phyloP scores from a whole-genome alignment of 2,797 vertebrate genomes.

The Myripristis murdjan region DNA sequence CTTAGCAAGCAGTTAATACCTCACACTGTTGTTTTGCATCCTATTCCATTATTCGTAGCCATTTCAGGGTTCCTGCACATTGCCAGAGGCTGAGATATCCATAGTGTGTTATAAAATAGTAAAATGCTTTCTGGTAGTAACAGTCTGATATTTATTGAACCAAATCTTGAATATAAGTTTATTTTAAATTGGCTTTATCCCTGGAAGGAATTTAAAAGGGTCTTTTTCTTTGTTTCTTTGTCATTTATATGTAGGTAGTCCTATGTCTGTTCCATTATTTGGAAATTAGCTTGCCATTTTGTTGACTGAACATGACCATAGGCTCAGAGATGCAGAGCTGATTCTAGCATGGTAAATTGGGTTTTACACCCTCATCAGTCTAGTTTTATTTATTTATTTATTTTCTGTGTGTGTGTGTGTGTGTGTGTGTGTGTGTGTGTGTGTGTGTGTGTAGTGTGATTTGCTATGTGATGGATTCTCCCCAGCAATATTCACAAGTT shows the following conservation, averaged over 20 bases:
- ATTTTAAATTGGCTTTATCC: no score
- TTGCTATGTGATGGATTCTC: conserved; percentile 57
- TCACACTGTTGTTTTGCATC: conserved; percentile 49
- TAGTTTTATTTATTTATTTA: no score
- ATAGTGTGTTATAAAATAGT: conserved; percentile 23
- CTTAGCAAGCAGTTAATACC: conserved; percentile 46
- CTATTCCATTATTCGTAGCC: conserved; percentile 40
- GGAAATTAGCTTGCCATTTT: conserved; percentile 50
- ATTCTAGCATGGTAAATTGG: conserved; percentile 45
- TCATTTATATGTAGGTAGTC: no score
- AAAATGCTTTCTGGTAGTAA: conserved; percentile 30
- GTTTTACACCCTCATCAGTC: conserved; percentile 46
- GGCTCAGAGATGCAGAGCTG: conserved; percentile 51
- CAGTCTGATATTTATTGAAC: conserved; percentile 27
- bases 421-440: no score
- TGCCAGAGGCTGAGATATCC: conserved; percentile 40
- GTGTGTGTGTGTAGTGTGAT: conserved; percentile 56
- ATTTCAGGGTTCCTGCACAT: conserved; percentile 48
- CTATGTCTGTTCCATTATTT: conserved; percentile 59
- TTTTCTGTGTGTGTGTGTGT: no score
- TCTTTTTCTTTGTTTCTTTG: conserved; percentile 12
- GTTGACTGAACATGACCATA: conserved; percentile 52
- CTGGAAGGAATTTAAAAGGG: no score
- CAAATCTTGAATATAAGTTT: conserved; percentile 30
- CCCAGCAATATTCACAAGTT: conserved; percentile 39